Evolutionary conservation across 2,797 vertebrate genomes (phyloP), one percentile per base, ranked within the genome.

Genomic region (Onychomys leucogaster): DNA sequence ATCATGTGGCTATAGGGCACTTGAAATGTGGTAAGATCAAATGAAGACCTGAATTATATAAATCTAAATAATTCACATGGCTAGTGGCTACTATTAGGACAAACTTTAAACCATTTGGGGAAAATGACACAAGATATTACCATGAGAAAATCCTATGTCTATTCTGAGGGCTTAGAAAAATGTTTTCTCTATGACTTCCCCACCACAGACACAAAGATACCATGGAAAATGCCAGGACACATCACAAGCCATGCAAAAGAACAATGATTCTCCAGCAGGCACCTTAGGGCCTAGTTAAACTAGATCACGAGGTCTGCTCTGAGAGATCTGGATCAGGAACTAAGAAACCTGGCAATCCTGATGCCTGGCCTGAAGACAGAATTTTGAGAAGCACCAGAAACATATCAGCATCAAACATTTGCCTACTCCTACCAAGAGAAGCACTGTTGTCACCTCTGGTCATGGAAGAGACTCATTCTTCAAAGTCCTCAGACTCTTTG

Each of bases 101-200:
- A 89, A 82, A 41, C 23, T 10, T 91, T 52, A 91, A 37, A 67
- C 1, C 37, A 63, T 52, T 73, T 41, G 89, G 63, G 57, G 8
- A 89, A 88, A 77, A 89, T 41, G 23, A 85, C 23, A 2, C 25
- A 71, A 81, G 19, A 63, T 59, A 7, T 78, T 32, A 77, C 16
- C 46, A 69, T 21, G 69, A 90, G 29, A 81, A 82, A 96, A 75
- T 29, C 32, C 76, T 83, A 78, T 1, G 11, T n/a, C 49, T 73
- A 29, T 37, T 91, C 57, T 52, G n/a, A 75, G 17, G 55, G n/a
- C 16, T 41, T 89, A 11, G 37, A 92, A 94, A 94, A 94, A 78
- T 43, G 80, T 25, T 87, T 95, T 80, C 41, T 91, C 27, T 49
- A n/a, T 21, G 11, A 3, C 57, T 67, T 59, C 4, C 25, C 32